Conservation (phyloP, 2,797 vertebrate species). For the Coracias cyanogaster region DNA sequence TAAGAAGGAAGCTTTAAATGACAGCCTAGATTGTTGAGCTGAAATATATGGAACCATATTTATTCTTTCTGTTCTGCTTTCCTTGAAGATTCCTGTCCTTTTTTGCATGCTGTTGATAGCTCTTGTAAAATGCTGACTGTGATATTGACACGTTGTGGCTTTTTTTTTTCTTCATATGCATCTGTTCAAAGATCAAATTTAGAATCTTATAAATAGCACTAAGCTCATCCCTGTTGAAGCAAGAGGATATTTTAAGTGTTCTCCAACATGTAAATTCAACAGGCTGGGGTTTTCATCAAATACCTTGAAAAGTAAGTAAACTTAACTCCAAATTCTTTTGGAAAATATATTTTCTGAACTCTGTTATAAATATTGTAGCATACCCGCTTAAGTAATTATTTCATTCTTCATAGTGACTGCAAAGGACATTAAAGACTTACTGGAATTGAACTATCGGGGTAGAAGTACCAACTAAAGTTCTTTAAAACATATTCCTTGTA, state of each 20-base stretch:
- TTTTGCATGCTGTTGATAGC: conserved; percentile 27
- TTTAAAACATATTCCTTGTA: neutral
- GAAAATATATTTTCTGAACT: neutral
- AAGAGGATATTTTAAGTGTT: conserved; percentile 56
- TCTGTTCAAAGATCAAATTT: conserved; percentile 81
- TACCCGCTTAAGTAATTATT: neutral
- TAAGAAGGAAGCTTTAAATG: neutral
- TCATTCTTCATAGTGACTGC: neutral
- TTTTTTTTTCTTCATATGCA: conserved; percentile 47
- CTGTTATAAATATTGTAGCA: neutral
- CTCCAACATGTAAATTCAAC: conserved; percentile 29
- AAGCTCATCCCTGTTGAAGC: conserved; percentile 57
- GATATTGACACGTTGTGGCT: conserved; percentile 9
- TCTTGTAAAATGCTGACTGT: conserved; percentile 1
- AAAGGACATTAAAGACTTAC: neutral
- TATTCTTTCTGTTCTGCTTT: neutral
- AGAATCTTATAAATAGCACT: conserved; percentile 80
- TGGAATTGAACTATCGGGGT: neutral
- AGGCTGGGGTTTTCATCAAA: conserved; percentile 40
- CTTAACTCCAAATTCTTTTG: neutral
- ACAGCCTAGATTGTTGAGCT: neutral
- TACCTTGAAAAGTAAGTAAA: conserved; percentile 70
- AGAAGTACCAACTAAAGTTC: conserved; percentile 6
- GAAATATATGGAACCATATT: neutral
- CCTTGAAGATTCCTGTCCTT: neutral